Base-by-base conservation (phyloP, 2,888 invertebrate genomes). In the Ectropis crepuscularia region DNA sequence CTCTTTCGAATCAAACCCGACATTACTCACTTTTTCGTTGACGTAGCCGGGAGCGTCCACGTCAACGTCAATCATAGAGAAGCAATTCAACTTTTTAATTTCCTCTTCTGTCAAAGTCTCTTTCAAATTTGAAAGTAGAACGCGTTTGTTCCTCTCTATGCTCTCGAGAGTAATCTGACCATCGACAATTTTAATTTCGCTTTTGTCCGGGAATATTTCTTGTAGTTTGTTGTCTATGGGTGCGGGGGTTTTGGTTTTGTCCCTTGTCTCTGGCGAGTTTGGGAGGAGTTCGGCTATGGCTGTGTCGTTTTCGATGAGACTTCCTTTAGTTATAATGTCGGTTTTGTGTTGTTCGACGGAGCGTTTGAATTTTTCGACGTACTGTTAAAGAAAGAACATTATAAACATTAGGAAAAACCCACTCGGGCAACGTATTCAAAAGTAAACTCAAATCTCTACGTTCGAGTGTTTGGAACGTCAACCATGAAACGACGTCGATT, bases 41-140 rank as follows among this genome's bases (percentile, higher is more conserved):
- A 88, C 83, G 45, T 87, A 89, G 47, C 68, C 71, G 0, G 86
- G 76, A 0, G 85, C 76, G 57, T 91, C 92, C 9, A 92, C 88
- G 61, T 92, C 80, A 0, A 92, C 81, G 61, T 93, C 93, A 28
- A 80, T 80, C 93, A 93, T 92, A n/a, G 91, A 89, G 71, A 92
- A 93, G 63, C 92, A 92, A 28, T 86, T 85, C 38, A 90, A 57
- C 10, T 85, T 86, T 60, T 81, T 82, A 16, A 88, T 71, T 47
- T 88, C 84, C 0, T 85, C 85, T 2, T 65, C 50, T 0, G 78
- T 45, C 48, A 89, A 50, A 0, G 70, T 70, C 1, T 73, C 69
- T 66, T 87, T 90, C 1, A 91, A 64, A 53, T 80, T 74, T 0
- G 69, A 65, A 39, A 93, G 63, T 0, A 93, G 66, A 0, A 76